Base-by-base conservation (phyloP, 2,888 invertebrate genomes). In the Adineta ricciae region DNA sequence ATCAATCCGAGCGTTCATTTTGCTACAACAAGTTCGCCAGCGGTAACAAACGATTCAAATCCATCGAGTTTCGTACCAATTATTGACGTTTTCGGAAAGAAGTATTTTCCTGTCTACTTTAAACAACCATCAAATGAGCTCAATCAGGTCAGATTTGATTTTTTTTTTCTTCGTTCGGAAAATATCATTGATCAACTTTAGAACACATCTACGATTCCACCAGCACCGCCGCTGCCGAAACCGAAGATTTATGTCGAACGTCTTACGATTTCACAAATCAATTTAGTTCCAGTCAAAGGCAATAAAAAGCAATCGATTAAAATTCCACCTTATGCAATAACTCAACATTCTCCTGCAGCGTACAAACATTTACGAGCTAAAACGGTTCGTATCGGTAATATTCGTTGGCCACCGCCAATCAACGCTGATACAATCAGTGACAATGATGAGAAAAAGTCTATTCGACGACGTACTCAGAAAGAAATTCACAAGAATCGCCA, bases 331-430 rank as follows among this genome's bases (percentile, higher is more conserved):
- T 1, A 64, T 32, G 16, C 16, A 14, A 2, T 64, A 3, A 64
- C 64, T 64, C 64, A 16, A 64, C 64, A 27, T 64, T 32, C 64
- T 14, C 32, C 32, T 64, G 64, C 27, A 64, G 64, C 3, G 27
- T 64, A 64, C 32, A 64, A 54, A 54, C 96, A 96, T 88, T 96
- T 96, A 0, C 92, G 96, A 46, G 96, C 96, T 0, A 96, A 96
- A 89, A 97, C 96, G 0, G 96, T 97, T 0, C 92, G 96, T 52
- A 96, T 97, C 85, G 97, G 89, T 16, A 88, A 88, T 78, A 89
- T 89, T 16, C 88, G 91, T 86, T 97, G 97, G 97, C 97, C 97
- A 14, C 96, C 96, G 24, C 93, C 94, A 14, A 94, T 94, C 86
- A 91, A 91, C n/a, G 90, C 90, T 52, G 94, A 93, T 0, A 93